These are phyloP conservation scores for Drosophila biarmipes DNA, from an alignment of 1,140 invertebrate species.

Conservation along the genomic window DNA sequence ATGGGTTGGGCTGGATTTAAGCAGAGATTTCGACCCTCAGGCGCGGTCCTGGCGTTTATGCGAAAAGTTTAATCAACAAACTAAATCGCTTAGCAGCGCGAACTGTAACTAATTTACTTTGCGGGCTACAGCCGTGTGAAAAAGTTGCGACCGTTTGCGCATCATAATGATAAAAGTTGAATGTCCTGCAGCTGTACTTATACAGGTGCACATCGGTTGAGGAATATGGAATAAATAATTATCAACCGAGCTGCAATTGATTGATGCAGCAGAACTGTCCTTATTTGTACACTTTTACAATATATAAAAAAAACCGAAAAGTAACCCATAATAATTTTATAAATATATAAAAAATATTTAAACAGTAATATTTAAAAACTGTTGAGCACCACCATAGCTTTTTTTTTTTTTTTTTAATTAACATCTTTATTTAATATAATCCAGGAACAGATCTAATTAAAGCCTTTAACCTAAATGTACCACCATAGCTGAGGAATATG, in stretches of 20 bases:
- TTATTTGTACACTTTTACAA: slow-evolving; percentile 6
- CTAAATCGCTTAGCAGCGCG: slow-evolving; percentile 78
- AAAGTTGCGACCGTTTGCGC: slow-evolving; percentile 76
- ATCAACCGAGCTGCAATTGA: slow-evolving; percentile 35
- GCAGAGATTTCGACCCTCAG: slow-evolving; percentile 8
- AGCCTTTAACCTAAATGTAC: no score
- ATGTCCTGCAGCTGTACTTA: slow-evolving; percentile 37
- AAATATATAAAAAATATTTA: no score
- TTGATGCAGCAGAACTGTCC: slow-evolving; percentile 28
- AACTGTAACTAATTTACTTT: slow-evolving; percentile 74
- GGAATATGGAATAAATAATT: slow-evolving; percentile 37
- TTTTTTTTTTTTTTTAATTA: no score
- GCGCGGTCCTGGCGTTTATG: slow-evolving; percentile 69
- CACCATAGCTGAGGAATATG: no score
- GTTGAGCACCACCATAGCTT: no score
- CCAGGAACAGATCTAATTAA: no score
- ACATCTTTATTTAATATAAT: no score
- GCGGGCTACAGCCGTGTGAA: slow-evolving; percentile 37
- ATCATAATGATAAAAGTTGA: slow-evolving; percentile 81
- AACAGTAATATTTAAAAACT: no score
- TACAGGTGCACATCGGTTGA: slow-evolving; percentile 7
- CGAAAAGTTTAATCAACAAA: slow-evolving; percentile 79
- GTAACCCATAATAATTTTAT: no score
- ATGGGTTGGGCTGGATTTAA: slow-evolving; percentile 2
- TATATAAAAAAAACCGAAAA: no score